Base-by-base conservation (phyloP, 2,797 vertebrate genomes). In the Halcyon smyrnensis region DNA sequence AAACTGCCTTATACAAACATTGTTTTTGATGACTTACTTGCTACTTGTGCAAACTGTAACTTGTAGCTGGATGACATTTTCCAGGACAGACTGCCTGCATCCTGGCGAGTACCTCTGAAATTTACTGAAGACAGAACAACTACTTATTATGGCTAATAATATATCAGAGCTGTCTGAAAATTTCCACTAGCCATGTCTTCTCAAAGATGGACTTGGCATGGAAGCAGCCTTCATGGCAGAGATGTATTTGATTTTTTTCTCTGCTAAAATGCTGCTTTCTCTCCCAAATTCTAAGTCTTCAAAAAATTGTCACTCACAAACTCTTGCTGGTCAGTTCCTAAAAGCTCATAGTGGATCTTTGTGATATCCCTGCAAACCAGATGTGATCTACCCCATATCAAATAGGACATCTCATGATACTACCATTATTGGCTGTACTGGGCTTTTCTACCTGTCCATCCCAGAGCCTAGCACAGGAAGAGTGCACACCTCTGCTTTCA, bases 401-500 rank as follows among this genome's bases (percentile, higher is more conserved):
- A 41, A 83, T 0, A 68, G 37, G 28, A 57, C 2, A 4, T 23
- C 74, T 76, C 15, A 32, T 10, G 28, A 2, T 21, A 41, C 8
- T 43, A 28, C 12, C 7, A 5, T 8, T 34, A 36, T 15, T 77
- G 46, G 62, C n/a, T 68, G 24, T 5, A 64, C 19, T 1, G 2
- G 12, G 9, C 34, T 69, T 69, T 82, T 37, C n/a, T 69, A 63
- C 27, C 28, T 63, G 37, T 9, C 76, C 8, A 5, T 63, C 18
- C 53, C 50, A 82, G 62, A 89, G 50, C 41, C 57, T 41, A 71
- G 28, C 1, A 2, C 18, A 41, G 50, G 30, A 27, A 62, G 17
- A 15, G 24, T 1, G 6, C 46, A n/a, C 0, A 1, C 3, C 9
- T 9, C 15, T 23, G 39, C 20, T 60, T 60, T 53, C 3, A 0